These are phyloP conservation scores for Hylaeus volcanicus DNA, from an alignment of 1,140 invertebrate genomes.

Conservation along the genomic window DNA sequence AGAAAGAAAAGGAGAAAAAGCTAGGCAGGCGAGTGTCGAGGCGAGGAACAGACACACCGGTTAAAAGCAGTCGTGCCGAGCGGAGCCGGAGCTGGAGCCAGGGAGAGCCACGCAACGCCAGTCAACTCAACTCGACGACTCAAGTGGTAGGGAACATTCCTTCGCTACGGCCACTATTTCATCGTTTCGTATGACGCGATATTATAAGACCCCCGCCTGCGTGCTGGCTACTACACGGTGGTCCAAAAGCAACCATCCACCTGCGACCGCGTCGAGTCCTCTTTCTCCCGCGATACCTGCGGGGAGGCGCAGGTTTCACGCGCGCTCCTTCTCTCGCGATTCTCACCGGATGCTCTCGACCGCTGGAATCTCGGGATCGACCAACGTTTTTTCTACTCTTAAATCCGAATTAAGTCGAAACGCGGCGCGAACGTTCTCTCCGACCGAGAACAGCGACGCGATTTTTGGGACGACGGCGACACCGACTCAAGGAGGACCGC, in stretches of 20 bases:
- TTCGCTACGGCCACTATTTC: constrained; percentile 80
- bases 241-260: constrained; percentile 75
- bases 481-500: background rate
- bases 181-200: constrained; percentile 81
- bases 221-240: constrained; percentile 77
- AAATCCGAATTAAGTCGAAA: constrained; percentile 1
- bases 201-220: constrained; percentile 80
- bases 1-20: constrained; percentile 52
- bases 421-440: too few relatives aligned
- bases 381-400: background rate
- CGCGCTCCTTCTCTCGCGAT: background rate
- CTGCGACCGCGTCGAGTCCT: constrained; percentile 38
- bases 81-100: constrained; percentile 48
- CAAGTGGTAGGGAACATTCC: constrained; percentile 80
- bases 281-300: constrained; percentile 8
- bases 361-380: background rate
- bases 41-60: constrained; percentile 70
- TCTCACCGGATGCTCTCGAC: background rate
- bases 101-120: constrained; percentile 73
- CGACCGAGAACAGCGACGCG: background rate
- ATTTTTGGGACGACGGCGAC: background rate
- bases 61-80: constrained; percentile 69
- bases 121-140: constrained; percentile 78
- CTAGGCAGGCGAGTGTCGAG: constrained; percentile 44
- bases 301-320: constrained; percentile 24